A percentile compares a stretch with the other conserved stretches of the same genome.
These are phyloP conservation scores for Lottia gigantea DNA, from an alignment of 2,888 invertebrate genomes.

Conservation along the genomic window DNA sequence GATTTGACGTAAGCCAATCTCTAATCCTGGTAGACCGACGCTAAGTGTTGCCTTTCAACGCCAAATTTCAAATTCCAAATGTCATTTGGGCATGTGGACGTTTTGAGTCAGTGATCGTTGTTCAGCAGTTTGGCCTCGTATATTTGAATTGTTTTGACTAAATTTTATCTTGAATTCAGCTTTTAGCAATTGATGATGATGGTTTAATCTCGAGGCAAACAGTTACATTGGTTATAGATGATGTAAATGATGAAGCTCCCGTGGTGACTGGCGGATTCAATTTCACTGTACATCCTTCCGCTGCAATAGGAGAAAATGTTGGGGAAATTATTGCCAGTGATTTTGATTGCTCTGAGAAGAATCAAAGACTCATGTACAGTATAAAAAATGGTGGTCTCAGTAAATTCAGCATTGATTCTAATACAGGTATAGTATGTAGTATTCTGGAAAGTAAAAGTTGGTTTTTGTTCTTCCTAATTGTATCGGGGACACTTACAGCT, in stretches of 20 bases:
- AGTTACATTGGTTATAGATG: slow-evolving; percentile 28
- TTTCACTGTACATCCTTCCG: slow-evolving; percentile 13
- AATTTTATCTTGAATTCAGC: not conserved
- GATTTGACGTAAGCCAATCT: slow-evolving; percentile 12
- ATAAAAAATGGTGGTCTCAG: slow-evolving; percentile 19
- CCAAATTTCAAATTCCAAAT: no score
- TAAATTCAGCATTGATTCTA: slow-evolving; percentile 20
- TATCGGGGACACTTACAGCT: no score
- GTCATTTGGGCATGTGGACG: no score
- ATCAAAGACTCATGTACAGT: slow-evolving; percentile 7
- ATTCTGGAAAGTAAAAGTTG: no score
- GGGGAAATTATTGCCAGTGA: slow-evolving; percentile 19
- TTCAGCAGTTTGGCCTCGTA: not conserved
- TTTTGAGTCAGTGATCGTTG: not conserved
- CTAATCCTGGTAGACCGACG: no score
- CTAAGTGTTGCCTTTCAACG: no score
- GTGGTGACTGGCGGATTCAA: slow-evolving; percentile 20
- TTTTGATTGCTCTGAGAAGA: slow-evolving; percentile 11
- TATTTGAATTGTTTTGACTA: not conserved
- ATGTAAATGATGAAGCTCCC: slow-evolving; percentile 38
- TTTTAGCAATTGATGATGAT: slow-evolving; percentile 6
- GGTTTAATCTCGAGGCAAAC: not conserved
- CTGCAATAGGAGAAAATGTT: slow-evolving; percentile 13
- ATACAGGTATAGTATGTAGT: slow-evolving; percentile 13
- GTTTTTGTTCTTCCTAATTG: no score